Evolutionary conservation across 2,888 invertebrate species (phyloP).

Genomic region (Steinernema hermaphroditum): DNA sequence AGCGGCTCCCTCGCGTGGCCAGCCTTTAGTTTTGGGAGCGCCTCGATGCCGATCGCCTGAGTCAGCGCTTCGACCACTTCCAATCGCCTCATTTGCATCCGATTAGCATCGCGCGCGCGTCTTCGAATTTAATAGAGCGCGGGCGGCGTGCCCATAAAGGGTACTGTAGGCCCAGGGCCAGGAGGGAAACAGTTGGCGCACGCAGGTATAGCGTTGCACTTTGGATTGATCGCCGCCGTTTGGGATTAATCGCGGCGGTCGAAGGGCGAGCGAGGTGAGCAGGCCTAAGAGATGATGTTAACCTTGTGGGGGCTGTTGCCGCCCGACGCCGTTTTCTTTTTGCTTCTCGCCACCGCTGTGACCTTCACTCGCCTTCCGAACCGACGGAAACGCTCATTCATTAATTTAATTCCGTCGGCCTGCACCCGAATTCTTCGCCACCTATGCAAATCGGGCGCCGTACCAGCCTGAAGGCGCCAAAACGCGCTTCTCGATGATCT

Average conservation of each 20-base stretch:
- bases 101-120: conserved; percentile 16
- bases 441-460: neutral
- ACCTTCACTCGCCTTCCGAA: conserved; percentile 21
- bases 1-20: neutral
- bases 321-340: neutral
- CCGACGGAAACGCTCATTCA: conserved; percentile 25
- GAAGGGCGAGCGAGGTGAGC: neutral
- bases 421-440: neutral
- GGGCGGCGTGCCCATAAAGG: neutral
- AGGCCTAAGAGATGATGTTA: conserved; percentile 26
- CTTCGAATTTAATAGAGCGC: conserved; percentile 6
- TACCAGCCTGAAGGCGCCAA: neutral
- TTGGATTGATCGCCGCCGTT: conserved; percentile 29
- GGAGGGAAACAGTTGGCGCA: conserved; percentile 11
- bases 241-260: conserved; percentile 17
- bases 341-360: neutral
- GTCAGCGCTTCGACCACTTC: neutral
- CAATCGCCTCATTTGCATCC: neutral
- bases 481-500: neutral
- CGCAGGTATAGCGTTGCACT: conserved; percentile 30
- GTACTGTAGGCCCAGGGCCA: neutral
- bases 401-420: conserved; percentile 1
- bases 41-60: neutral
- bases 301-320: conserved; percentile 26
- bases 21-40: neutral